Evolutionary conservation across 2,113 vertebrate species (phyloP).

Genomic region (Malaclemys terrapin): DNA sequence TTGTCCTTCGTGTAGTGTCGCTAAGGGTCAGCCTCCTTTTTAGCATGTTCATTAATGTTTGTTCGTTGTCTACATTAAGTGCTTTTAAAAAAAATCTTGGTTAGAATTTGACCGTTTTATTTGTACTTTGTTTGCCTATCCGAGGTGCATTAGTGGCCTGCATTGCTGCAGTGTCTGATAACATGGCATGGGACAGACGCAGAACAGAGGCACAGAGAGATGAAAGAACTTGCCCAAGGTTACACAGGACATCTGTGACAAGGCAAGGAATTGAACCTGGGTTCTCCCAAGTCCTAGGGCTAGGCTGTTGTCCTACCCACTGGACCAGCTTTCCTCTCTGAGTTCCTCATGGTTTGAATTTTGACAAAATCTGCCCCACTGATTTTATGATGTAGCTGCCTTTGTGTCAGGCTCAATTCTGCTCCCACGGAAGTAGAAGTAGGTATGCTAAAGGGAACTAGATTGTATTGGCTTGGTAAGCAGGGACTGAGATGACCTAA

Average conservation of each 20-base stretch:
- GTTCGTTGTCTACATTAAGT: not conserved
- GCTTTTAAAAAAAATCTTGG: not conserved
- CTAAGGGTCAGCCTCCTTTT: fast-evolving
- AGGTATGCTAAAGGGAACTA: not conserved
- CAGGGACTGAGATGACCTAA: not conserved
- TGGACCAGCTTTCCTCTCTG: not conserved
- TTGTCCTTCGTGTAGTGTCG: fast-evolving
- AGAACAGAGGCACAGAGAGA: not conserved
- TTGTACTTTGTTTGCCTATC: not conserved
- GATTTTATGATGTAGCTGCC: not conserved
- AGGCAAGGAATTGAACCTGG: not conserved
- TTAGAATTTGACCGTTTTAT: not conserved
- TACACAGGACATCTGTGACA: not conserved
- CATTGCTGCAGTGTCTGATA: not conserved
- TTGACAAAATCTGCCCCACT: not conserved
- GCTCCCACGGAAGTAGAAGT: not conserved
- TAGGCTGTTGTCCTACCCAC: not conserved
- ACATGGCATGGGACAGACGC: not conserved
- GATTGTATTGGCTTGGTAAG: not conserved
- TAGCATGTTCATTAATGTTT: not conserved
- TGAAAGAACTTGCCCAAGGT: not conserved
- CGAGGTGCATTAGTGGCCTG: not conserved
- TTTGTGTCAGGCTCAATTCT: not conserved
- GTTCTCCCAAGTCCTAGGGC: not conserved
- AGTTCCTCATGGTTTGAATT: not conserved